Base-by-base conservation (phyloP, 2,888 invertebrate genomes). In the Girardia tigrina region DNA sequence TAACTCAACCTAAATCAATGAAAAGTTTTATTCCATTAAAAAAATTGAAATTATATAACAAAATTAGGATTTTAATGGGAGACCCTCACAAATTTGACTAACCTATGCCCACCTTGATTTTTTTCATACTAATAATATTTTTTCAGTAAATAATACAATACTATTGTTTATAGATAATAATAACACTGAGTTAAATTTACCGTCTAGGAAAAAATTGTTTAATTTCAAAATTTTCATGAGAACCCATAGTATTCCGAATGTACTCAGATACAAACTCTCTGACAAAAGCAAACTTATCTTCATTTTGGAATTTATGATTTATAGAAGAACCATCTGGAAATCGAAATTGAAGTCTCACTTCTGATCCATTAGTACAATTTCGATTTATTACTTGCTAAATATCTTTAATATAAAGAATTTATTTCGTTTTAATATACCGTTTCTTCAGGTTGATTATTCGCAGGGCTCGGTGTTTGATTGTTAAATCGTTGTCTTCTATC, bases 121-220 rank as follows among this genome's bases (percentile, higher is more conserved):
- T n/a, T n/a, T n/a, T n/a, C n/a, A n/a, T n/a, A n/a, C n/a, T n/a
- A n/a, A n/a, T n/a, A n/a, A n/a, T n/a, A n/a, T n/a, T n/a, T n/a
- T n/a, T n/a, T n/a, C n/a, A n/a, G n/a, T n/a, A n/a, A n/a, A n/a
- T n/a, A n/a, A n/a, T n/a, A n/a, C n/a, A n/a, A n/a, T n/a, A n/a
- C n/a, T n/a, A n/a, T n/a, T n/a, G n/a, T n/a, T n/a, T n/a, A n/a
- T n/a, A n/a, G n/a, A n/a, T n/a, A n/a, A n/a, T n/a, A n/a, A n/a
- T n/a, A n/a, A n/a, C n/a, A n/a, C n/a, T n/a, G n/a, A n/a, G n/a
- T n/a, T n/a, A n/a, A n/a, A n/a, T n/a, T n/a, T 20, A 56, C 56
- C 56, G n/a, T 56, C 56, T 56, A 23, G 56, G 56, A n/a, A 56
- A 56, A 56, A 56, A 56, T n/a, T 56, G 56, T n/a, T 56, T 56